Percentiles rank a stretch among this genome's conserved stretches.
Evolutionary conservation across 1,140 invertebrate species (phyloP).

Genomic region (Geopemphigus sp.): DNA sequence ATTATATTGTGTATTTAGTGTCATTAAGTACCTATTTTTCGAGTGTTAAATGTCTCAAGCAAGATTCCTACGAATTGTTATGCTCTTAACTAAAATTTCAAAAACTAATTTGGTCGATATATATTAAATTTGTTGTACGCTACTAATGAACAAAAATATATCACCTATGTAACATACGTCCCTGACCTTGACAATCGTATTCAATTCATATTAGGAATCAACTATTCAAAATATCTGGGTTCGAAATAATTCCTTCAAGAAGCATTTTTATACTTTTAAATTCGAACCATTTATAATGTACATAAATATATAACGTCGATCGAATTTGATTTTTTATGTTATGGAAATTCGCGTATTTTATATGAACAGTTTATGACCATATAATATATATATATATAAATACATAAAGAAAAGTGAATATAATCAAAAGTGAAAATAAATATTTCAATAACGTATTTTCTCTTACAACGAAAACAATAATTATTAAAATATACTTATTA

Average conservation of each 20-base stretch:
- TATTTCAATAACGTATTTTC: too few species aligned
- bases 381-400: too few species aligned
- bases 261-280: not conserved
- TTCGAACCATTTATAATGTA: not conserved
- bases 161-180: not conserved
- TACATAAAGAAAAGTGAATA: not conserved
- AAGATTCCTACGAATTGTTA: not conserved
- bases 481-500: not conserved
- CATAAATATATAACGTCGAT: not conserved
- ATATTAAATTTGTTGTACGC: not conserved
- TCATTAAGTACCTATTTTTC: too few species aligned
- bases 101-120: not conserved
- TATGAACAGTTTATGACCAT: too few species aligned
- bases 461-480: not conserved
- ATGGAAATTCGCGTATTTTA: too few species aligned
- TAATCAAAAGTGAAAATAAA: not conserved
- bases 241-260: not conserved
- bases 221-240: constrained; percentile 12
- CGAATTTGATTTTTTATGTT: too few species aligned
- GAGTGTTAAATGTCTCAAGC: too few species aligned
- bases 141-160: not conserved
- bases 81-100: not conserved
- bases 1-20: too few species aligned
- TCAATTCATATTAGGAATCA: constrained; percentile 11
- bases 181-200: constrained; percentile 19